phyloP scores from a whole-genome alignment of 2,888 invertebrate genomes.

The Sphaeridia pumilis region DNA sequence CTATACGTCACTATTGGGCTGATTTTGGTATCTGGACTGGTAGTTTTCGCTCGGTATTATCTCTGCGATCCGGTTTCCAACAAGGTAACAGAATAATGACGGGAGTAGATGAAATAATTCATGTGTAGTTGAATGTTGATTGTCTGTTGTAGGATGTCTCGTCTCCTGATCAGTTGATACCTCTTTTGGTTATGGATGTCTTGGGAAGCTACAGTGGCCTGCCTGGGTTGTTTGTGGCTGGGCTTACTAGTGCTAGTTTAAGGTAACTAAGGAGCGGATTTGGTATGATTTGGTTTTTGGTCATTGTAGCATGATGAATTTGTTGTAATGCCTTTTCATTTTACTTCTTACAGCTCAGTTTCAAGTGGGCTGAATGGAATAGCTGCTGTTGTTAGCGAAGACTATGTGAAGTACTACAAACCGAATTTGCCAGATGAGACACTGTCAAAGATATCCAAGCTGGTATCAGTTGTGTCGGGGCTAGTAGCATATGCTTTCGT shows the following conservation, averaged over 20 bases:
- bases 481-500: conserved; percentile 64
- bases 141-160: conserved; percentile 16
- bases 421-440: conserved; percentile 20
- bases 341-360: conserved; percentile 56
- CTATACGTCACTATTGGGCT: conserved; percentile 17
- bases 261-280: conserved; percentile 1
- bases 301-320: too few relatives aligned
- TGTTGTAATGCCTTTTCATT: too few relatives aligned
- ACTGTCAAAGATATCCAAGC: conserved; percentile 61
- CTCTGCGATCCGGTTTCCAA: conserved; percentile 23
- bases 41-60: conserved; percentile 25
- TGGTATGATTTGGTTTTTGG: too few relatives aligned
- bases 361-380: conserved; percentile 87
- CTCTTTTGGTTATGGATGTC: conserved; percentile 28
- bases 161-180: conserved; percentile 25
- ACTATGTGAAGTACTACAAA: conserved; percentile 51
- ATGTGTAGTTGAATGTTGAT: background rate
- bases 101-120: background rate
- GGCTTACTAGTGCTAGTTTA: conserved; percentile 2
- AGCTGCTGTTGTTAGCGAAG: conserved; percentile 81
- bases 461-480: conserved; percentile 60
- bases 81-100: conserved; percentile 1
- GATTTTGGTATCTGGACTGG: conserved; percentile 21
- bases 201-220: background rate
- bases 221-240: conserved; percentile 10